Base-by-base conservation (phyloP, 2,113 vertebrate species). In the Cacatua alba region DNA sequence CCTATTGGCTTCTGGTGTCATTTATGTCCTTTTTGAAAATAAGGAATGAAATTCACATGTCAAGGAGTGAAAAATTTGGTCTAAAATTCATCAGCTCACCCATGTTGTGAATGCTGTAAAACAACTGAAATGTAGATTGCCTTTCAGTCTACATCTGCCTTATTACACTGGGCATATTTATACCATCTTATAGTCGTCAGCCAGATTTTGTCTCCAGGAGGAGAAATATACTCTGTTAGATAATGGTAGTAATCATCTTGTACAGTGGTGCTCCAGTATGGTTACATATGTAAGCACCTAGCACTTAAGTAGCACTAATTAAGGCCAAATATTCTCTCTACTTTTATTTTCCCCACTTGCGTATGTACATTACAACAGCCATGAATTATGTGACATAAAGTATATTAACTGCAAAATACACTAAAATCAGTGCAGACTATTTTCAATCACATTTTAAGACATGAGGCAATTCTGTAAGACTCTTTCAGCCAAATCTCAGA, bases 331-430 rank as follows among this genome's bases (percentile, higher is more conserved):
- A 79, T 69, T 77, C 53, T 92, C 39, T 81, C 88, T 69, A 8
- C 20, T 87, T 94, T 92, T 84, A 93, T 95, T 93, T 95, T 89
- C 20, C 81, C 86, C 81, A 28, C 49, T 94, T 94, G 88, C 49
- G 41, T 49, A 43, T 3, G 25, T 63, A 35, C 31, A 65, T 84
- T 96, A 69, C 11, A 86, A 60, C 28, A 69, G 46, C 0, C 11
- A 43, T 46, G 87, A 69, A 86, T 87, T 79, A 44, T 69, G 44
- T 51, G 69, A 31, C 83, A 64, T 48, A 11, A 6, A 79, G 15
- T 62, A 39, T 76, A 79, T 85, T 72, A 93, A 64, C 62, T 39
- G 7, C 59, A 93, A 95, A 87, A 89, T 39, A 46, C 25, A 80
- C 44, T 82, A 65, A 93, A 84, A 85, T 52, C 62, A 62, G 25